Percentiles rank a stretch among this genome's conserved stretches.
Evolutionary conservation across 2,113 vertebrate genomes (phyloP).

Genomic region (Gambusia holbrooki): DNA sequence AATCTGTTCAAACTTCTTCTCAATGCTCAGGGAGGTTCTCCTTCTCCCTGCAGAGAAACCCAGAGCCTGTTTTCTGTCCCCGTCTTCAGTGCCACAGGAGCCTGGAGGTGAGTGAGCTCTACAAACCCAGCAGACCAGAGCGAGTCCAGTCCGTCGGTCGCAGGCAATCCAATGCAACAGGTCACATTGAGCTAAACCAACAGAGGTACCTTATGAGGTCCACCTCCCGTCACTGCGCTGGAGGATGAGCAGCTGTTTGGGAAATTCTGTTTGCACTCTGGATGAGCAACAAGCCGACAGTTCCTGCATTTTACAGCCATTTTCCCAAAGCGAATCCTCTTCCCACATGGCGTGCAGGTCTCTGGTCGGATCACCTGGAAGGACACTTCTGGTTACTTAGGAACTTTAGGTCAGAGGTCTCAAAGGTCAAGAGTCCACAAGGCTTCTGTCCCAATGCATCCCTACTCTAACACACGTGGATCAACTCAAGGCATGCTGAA

Average conservation of each 20-base stretch:
- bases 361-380: conserved; percentile 85
- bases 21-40: too few relatives aligned
- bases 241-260: conserved; percentile 39
- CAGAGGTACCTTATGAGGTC: conserved; percentile 12
- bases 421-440: neutral
- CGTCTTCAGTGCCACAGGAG: too few relatives aligned
- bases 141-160: too few relatives aligned
- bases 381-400: neutral
- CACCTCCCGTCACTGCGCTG: neutral
- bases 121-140: neutral
- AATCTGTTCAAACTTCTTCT: too few relatives aligned
- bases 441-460: too few relatives aligned
- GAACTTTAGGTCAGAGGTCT: neutral
- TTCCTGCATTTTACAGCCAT: conserved; percentile 82
- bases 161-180: too few relatives aligned
- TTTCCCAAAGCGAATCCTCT: conserved; percentile 86
- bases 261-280: conserved; percentile 77
- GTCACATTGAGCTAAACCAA: too few relatives aligned
- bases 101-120: neutral
- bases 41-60: neutral
- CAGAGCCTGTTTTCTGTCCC: neutral
- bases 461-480: too few relatives aligned
- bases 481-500: too few relatives aligned
- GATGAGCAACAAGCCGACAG: conserved; percentile 81
- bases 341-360: conserved; percentile 78